Base-by-base conservation (phyloP, 2,113 vertebrate genomes). In the Thamnaconus septentrionalis region DNA sequence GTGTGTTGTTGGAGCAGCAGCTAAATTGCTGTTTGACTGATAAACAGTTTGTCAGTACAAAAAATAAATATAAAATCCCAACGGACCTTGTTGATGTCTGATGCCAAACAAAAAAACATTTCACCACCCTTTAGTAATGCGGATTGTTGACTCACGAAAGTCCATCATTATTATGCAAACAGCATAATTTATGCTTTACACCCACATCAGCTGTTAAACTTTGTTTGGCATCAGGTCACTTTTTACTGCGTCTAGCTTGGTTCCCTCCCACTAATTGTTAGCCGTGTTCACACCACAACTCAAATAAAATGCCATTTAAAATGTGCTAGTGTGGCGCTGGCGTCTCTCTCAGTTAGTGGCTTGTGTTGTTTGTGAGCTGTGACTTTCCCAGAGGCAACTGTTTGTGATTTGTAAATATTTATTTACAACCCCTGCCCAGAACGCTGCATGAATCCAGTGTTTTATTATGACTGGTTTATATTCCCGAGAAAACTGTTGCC, bases 321-420 rank as follows among this genome's bases (percentile, higher is more conserved):
- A 41, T 4, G 46, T 69, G 12, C 18, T 12, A 11, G 61, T 71
- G 2, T 51, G 2, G 52, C 4, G 6, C 12, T 41, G 47, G 18
- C 7, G 53, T 62, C 43, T 40, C 1, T 52, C 60, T 1, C n/a
- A 62, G 76, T 53, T 56, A 0, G n/a, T 55, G 55, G 63, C 53
- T 51, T 59, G 31, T 66, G 56, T 65, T 69, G 41, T 79, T 81
- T 48, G 68, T 45, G 41, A 12, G 6, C 66, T 62, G 51, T 64
- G 78, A 76, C 71, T 48, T 82, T 81, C 71, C 76, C 50, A 59
- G 74, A 76, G 69, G 80, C 75, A 58, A 51, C 53, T 48, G 9
- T 80, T 66, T 75, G 56, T 50, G n/a, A 58, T 66, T 66, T 72
- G 53, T 63, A 83, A 78, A 86, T 82, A 66, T 79, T 78, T 71